Evolutionary conservation across 2,888 invertebrate genomes (phyloP).

Genomic region (Lepetodrilus schrolli): DNA sequence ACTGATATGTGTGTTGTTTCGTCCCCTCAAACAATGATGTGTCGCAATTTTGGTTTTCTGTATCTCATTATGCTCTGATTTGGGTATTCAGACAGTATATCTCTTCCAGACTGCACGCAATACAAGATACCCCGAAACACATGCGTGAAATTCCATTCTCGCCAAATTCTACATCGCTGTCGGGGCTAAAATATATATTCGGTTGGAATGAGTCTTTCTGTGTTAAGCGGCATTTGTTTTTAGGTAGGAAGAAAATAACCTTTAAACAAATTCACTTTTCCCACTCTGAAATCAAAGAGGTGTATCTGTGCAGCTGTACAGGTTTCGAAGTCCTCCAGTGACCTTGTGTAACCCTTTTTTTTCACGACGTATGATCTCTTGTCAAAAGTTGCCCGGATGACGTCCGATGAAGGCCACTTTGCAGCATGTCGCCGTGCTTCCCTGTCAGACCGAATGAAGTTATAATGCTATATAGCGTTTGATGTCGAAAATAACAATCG

Average conservation of each 20-base stretch:
- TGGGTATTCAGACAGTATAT: background rate
- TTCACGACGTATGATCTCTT: background rate
- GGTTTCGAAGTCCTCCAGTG: background rate
- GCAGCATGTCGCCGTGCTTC: background rate
- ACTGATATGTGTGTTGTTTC: background rate
- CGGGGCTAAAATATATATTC: too few relatives aligned
- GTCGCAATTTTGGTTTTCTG: background rate
- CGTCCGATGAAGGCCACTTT: background rate
- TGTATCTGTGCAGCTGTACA: background rate
- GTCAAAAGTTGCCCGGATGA: background rate
- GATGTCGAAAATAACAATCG: slow-evolving; percentile 16
- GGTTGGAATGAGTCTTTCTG: too few relatives aligned
- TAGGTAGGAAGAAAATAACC: too few relatives aligned
- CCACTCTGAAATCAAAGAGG: background rate
- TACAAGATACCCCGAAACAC: background rate
- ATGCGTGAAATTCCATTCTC: background rate
- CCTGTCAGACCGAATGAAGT: background rate
- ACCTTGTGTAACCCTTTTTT: background rate
- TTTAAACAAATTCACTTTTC: background rate
- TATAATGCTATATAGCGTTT: background rate
- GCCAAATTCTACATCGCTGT: background rate
- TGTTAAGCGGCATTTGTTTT: too few relatives aligned
- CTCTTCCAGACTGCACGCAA: background rate
- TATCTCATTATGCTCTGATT: background rate
- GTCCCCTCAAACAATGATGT: background rate